Evolutionary conservation across 2,888 invertebrate genomes (phyloP), one percentile per base, ranked within the genome.

Genomic region (Acleris emargana): DNA sequence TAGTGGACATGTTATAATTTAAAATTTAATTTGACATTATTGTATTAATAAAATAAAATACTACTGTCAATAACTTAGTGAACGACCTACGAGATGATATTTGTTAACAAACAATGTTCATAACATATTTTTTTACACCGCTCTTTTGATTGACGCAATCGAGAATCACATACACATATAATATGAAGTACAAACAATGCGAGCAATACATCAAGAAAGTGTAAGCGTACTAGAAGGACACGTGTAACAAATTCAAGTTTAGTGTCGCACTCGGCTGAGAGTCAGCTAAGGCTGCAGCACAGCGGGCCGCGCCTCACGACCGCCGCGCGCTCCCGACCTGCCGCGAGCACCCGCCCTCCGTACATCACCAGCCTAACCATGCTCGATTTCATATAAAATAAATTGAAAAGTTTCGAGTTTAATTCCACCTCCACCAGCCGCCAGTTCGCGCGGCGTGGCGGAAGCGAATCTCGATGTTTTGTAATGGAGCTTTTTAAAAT

Each of bases 401-500:
- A 88, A 89, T 87, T 87, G 85, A 87, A 90, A 89, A 89, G 87
- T 88, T 89, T 84, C 78, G 81, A 85, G 80, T 87, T 87, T 89
- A 89, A 90, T 89, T 89, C 90, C 79, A 82, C 84, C 83, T 84
- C 77, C 77, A 80, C 76, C 81, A 83, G 81, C 84, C 84, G 84
- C 83, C 86, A 84, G 83, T 82, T 83, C 80, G 79, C 83, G 83
- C 82, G 80, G 83, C 86, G 86, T 86, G 82, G 88, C 90, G 90
- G 90, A 93, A 91, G 86, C 88, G 90, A 90, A 89, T 91, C 92
- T 87, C 91, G 89, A 92, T 93, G 92, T 92, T 92, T 91, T 91
- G 91, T 91, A 91, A 91, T 92, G 91, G 91, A 91, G 91, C 92
- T 92, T 91, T 92, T 92, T 92, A 92, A 91, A 92, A 92, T 91